These are phyloP conservation scores for Leptodactylus fuscus DNA, from an alignment of 2,113 vertebrate species.

Conservation along the genomic window DNA sequence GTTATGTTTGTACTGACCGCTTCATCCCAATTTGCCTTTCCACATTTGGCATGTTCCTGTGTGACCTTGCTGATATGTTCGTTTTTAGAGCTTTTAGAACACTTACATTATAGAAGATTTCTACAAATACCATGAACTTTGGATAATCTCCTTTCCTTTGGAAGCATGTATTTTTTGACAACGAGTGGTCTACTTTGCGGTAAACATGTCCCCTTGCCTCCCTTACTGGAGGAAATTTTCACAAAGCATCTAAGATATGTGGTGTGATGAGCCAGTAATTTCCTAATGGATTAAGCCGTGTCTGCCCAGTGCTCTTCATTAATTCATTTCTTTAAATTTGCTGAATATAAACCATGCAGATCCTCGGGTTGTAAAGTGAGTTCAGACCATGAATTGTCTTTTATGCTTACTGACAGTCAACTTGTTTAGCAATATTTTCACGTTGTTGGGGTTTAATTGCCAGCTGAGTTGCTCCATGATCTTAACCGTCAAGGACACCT, in stretches of 20 bases:
- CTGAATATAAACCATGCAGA: conserved; percentile 54
- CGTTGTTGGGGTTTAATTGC: conserved; percentile 35
- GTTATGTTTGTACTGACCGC: too few species aligned
- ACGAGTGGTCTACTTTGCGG: conserved; percentile 22
- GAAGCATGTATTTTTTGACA: background rate
- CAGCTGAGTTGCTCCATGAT: conserved; percentile 34
- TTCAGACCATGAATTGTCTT: conserved; percentile 44
- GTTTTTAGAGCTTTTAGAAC: background rate
- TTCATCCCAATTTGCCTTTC: too few species aligned
- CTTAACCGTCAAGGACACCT: conserved; percentile 40
- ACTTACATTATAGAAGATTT: conserved; percentile 22
- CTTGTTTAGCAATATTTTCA: conserved; percentile 44
- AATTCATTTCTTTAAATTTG: conserved; percentile 55
- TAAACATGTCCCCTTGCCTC: conserved; percentile 18
- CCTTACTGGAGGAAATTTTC: conserved; percentile 35
- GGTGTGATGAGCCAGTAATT: conserved; percentile 50
- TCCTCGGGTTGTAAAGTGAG: conserved; percentile 45
- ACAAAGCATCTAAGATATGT: conserved; percentile 39
- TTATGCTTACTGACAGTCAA: conserved; percentile 52
- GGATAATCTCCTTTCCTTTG: background rate
- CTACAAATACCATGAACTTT: background rate
- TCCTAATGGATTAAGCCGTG: conserved; percentile 50
- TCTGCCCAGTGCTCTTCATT: conserved; percentile 48
- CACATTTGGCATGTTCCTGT: background rate
- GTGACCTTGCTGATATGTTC: background rate